A percentile compares a stretch with the other conserved stretches of the same genome.
phyloP scores from a whole-genome alignment of 2,888 invertebrate species.

The Mythimna albipuncta region DNA sequence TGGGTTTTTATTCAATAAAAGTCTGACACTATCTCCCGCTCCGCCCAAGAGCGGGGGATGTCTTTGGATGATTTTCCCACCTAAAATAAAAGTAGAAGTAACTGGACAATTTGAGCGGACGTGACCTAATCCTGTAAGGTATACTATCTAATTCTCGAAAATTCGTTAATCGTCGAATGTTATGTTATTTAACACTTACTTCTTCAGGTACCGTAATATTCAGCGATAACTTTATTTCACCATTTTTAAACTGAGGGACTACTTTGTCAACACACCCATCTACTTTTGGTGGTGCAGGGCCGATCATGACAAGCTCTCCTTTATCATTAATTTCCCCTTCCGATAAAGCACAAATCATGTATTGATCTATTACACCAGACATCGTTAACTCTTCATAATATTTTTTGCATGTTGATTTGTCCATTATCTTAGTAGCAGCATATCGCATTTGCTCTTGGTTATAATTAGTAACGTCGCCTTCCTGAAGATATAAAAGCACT shows the following conservation, averaged over 20 bases:
- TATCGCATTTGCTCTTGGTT: conserved; percentile 63
- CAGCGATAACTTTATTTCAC: background rate
- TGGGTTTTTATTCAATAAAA: too few species aligned
- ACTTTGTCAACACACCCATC: conserved; percentile 1
- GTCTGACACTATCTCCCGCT: too few species aligned
- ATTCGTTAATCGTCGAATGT: too few species aligned
- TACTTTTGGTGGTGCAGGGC: background rate
- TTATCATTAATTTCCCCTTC: conserved; percentile 61
- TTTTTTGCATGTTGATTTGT: conserved; percentile 65
- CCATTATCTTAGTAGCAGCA: conserved; percentile 58
- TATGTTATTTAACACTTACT: background rate
- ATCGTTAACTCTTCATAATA: conserved; percentile 57
- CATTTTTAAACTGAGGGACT: background rate
- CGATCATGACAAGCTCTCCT: background rate
- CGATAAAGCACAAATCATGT: conserved; percentile 72
- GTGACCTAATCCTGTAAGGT: background rate
- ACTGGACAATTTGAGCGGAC: background rate
- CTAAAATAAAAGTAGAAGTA: background rate
- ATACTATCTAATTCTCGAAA: background rate
- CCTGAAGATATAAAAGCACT: conserved; percentile 55
- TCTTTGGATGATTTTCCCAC: too few species aligned
- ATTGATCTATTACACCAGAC: conserved; percentile 66
- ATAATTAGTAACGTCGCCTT: conserved; percentile 54
- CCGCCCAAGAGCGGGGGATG: too few species aligned
- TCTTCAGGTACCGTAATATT: background rate